Percentiles rank a stretch among this genome's conserved stretches.
These are phyloP conservation scores for Sturnira hondurensis DNA, from an alignment of 2,113 vertebrate genomes.

Conservation along the genomic window DNA sequence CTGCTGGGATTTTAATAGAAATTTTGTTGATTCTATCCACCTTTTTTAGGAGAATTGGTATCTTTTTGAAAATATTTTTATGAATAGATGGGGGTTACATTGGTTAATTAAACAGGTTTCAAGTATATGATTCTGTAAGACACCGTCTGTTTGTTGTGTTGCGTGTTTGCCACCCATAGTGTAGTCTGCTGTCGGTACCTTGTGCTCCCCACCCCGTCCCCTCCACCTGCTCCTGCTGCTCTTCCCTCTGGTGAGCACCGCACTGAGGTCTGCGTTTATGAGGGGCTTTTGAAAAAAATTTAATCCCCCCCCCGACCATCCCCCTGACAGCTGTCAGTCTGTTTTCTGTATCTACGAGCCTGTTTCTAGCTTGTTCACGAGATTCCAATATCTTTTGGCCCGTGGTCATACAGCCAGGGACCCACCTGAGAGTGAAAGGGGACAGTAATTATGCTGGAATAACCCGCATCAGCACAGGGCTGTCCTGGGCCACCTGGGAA, in stretches of 20 bases:
- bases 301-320: not conserved
- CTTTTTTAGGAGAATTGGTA: not conserved
- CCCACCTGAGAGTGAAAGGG: not conserved
- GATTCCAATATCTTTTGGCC: not conserved
- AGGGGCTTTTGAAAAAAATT: not conserved
- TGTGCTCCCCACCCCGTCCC: not conserved
- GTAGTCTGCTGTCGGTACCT: not conserved
- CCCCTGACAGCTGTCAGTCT: not conserved
- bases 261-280: not conserved
- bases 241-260: not conserved
- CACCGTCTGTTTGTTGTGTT: not conserved
- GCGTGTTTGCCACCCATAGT: not conserved
- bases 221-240: not conserved
- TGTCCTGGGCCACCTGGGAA: not conserved
- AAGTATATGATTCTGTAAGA: not conserved
- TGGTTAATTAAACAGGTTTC: not conserved
- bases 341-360: not conserved
- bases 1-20: not conserved
- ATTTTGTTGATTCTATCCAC: not conserved
- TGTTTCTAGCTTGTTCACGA: not conserved
- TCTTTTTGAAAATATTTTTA: not conserved
- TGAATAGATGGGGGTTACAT: not conserved
- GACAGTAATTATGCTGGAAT: not conserved
- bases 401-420: not conserved
- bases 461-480: not conserved